These are phyloP conservation scores for Chromis chromis DNA, from an alignment of 2,797 vertebrate species.

Conservation along the genomic window DNA sequence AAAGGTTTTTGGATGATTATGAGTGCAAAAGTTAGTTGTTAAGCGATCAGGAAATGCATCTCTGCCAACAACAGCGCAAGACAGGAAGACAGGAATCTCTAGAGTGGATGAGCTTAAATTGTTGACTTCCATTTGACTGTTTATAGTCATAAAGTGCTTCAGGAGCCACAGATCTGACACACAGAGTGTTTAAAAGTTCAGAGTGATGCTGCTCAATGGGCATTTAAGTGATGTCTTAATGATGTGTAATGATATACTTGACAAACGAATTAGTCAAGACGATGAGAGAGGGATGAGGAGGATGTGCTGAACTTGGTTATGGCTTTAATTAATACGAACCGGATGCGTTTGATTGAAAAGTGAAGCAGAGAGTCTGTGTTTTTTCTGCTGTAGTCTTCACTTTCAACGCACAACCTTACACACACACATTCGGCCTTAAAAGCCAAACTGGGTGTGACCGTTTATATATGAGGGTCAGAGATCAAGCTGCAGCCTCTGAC, in stretches of 20 bases:
- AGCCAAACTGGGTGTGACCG: slow-evolving; percentile 41
- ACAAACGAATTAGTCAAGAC: slow-evolving; percentile 31
- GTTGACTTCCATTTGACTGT: no score
- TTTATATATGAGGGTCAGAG: slow-evolving; percentile 50
- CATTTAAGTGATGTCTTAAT: slow-evolving; percentile 12
- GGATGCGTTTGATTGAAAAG: not conserved
- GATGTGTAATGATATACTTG: slow-evolving; percentile 27
- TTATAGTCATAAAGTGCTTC: not conserved
- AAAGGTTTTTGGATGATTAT: not conserved
- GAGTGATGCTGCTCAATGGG: slow-evolving; percentile 1
- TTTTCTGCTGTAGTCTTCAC: slow-evolving; percentile 12
- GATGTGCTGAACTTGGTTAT: slow-evolving; percentile 20
- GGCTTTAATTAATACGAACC: slow-evolving; percentile 11
- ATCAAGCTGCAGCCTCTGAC: slow-evolving; percentile 53
- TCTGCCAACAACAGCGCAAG: not conserved
- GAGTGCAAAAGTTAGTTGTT: not conserved
- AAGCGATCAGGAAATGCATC: not conserved
- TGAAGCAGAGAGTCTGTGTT: not conserved
- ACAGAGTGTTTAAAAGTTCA: not conserved
- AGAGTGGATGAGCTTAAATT: no score
- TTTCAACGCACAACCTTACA: slow-evolving; percentile 23
- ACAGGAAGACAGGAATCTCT: no score
- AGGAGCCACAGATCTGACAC: not conserved
- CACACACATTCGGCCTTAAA: slow-evolving; percentile 5
- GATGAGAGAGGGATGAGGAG: slow-evolving; percentile 13